These are phyloP conservation scores for Falco rusticolus DNA, from an alignment of 2,797 vertebrate genomes.

Conservation along the genomic window DNA sequence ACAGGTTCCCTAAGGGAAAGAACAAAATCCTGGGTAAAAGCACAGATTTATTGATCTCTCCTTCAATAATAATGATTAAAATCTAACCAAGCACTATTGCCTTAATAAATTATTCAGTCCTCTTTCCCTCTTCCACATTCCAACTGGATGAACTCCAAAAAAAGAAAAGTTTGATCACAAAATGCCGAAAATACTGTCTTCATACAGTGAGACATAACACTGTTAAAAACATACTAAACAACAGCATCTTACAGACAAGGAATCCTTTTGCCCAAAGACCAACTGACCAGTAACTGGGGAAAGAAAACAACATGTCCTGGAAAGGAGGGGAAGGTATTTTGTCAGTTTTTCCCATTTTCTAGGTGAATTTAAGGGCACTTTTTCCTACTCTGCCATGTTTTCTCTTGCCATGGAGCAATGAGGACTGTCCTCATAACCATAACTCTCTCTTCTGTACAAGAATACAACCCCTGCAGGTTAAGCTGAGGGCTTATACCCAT, in stretches of 20 bases:
- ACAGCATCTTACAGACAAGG: background rate
- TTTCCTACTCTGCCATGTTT: background rate
- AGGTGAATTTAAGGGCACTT: background rate
- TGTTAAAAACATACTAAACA: background rate
- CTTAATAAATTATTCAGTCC: slow-evolving; percentile 51
- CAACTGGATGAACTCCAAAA: background rate
- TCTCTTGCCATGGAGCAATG: background rate
- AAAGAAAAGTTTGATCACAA: background rate
- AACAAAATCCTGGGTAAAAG: slow-evolving; percentile 12
- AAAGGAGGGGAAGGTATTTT: background rate
- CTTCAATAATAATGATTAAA: slow-evolving; percentile 59
- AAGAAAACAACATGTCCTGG: background rate
- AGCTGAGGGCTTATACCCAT: background rate
- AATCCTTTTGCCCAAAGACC: background rate
- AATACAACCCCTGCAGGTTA: background rate
- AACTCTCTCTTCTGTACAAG: background rate
- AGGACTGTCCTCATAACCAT: background rate
- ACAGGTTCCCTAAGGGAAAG: background rate
- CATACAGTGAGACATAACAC: background rate
- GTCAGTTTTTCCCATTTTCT: background rate
- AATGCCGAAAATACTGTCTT: background rate
- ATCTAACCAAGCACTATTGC: slow-evolving; percentile 27
- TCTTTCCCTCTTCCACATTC: background rate
- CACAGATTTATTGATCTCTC: slow-evolving; percentile 43
- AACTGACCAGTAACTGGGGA: background rate